Evolutionary conservation across 2,888 invertebrate genomes (phyloP).

Genomic region (Choreutis nemorana): DNA sequence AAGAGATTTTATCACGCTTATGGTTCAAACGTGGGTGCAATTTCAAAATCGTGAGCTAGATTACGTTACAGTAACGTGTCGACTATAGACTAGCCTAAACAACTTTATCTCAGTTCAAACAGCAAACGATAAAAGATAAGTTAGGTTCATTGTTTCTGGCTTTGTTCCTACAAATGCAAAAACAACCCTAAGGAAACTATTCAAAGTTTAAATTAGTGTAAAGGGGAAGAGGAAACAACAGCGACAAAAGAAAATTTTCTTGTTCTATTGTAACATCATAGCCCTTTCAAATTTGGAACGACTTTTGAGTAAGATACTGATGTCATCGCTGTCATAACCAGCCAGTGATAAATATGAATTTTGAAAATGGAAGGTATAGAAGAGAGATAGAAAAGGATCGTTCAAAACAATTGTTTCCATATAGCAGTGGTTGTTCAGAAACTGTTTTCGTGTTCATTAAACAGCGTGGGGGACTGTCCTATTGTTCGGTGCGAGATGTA

Average conservation of each 20-base stretch:
- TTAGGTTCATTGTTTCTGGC: constrained; percentile 10
- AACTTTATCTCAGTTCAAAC: constrained; percentile 40
- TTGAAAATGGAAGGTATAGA: background rate
- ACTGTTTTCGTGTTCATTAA: constrained; percentile 30
- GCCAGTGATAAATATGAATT: too few relatives aligned
- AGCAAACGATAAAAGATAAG: constrained; percentile 39
- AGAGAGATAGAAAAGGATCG: constrained; percentile 8
- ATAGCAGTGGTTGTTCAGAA: constrained; percentile 18
- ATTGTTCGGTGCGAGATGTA: constrained; percentile 38
- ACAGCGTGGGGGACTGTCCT: constrained; percentile 25
- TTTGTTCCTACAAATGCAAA: too few relatives aligned
- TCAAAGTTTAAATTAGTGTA: too few relatives aligned
- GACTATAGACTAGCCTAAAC: constrained; percentile 20
- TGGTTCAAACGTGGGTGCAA: too few relatives aligned
- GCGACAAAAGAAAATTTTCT: too few relatives aligned
- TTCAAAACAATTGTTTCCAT: constrained; percentile 16
- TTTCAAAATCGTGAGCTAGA: too few relatives aligned
- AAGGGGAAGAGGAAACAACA: constrained; percentile 8
- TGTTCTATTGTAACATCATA: too few relatives aligned
- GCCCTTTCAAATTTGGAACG: too few relatives aligned
- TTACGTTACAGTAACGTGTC: constrained; percentile 9
- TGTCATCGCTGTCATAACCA: too few relatives aligned
- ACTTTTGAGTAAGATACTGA: too few relatives aligned
- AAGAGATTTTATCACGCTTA: too few relatives aligned
- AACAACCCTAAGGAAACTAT: constrained; percentile 1